phyloP scores from a whole-genome alignment of 2,797 vertebrate species.

The Phrynocephalus guinanensis region DNA sequence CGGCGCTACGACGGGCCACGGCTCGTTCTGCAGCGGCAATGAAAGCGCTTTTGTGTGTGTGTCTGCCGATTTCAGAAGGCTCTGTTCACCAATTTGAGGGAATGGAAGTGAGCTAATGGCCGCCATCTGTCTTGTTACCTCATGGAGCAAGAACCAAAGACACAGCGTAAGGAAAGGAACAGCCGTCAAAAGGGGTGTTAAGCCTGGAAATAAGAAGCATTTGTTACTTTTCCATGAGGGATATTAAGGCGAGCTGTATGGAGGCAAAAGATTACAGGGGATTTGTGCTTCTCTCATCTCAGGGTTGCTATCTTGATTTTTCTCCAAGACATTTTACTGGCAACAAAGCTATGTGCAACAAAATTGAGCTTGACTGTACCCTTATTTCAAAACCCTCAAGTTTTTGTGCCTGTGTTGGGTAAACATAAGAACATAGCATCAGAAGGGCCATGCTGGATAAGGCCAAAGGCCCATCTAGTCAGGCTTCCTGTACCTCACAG shows the following conservation, averaged over 20 bases:
- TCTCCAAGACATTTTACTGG: background rate
- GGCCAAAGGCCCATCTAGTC: too few species aligned
- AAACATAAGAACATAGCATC: too few species aligned
- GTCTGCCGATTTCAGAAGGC: background rate
- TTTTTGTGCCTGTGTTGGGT: background rate
- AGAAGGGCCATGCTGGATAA: too few species aligned
- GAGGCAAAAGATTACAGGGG: background rate
- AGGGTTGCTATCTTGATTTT: background rate
- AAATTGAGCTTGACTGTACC: background rate
- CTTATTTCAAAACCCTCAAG: background rate
- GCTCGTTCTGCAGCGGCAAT: background rate
- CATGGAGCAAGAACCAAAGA: background rate
- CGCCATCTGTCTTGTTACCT: slow-evolving; percentile 8
- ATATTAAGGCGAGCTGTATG: background rate
- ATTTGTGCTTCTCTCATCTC: too few species aligned
- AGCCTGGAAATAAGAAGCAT: background rate
- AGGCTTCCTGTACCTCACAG: too few species aligned
- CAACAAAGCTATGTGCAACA: too few species aligned
- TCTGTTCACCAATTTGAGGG: background rate
- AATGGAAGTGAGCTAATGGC: slow-evolving; percentile 2
- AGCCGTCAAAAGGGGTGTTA: background rate
- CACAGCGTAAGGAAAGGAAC: background rate
- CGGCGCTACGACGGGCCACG: background rate
- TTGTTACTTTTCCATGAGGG: background rate
- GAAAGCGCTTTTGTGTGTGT: background rate